Evolutionary conservation across 1,140 invertebrate species (phyloP), one percentile per base, ranked within the genome.

Genomic region (Zaprionus ghesquierei): DNA sequence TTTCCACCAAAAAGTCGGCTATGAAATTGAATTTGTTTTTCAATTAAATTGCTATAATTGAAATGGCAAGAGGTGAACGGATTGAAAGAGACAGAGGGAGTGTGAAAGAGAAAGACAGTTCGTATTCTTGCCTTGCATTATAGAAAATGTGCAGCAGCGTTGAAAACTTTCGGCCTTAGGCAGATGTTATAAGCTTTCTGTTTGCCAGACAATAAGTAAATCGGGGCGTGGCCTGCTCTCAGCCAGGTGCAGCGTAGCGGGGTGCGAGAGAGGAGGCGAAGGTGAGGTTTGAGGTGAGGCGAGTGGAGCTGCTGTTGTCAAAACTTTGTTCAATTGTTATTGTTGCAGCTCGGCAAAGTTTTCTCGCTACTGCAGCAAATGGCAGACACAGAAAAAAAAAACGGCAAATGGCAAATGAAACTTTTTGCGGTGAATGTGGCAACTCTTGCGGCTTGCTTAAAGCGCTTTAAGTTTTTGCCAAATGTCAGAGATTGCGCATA

Each of bases 291-390:
- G n/a, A n/a, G 35, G 9, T 29, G 18, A 4, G 20, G 13, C 23
- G 25, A n/a, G 51, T 12, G 33, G 23, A 13, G 35, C 25, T 15
- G 25, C 38, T 50, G 35, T 68, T 56, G 55, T 87, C 68, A 82
- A 82, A 86, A 82, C 84, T 86, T 85, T 79, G 69, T 49, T 64
- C 62, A 69, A 87, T 53, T 79, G 82, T 82, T 86, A 86, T 87
- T 86, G 71, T 87, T 87, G 82, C 82, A 76, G 35, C 51, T 50
- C 55, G 49, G 25, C 53, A 74, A 80, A 80, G 62, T 58, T 82
- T 76, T 62, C 50, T 35, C 53, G 50, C 60, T n/a, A 46, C 35
- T 49, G 51, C 69, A 54, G 38, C 50, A 51, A 46, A 51, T 10
- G 31, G 44, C 22, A 33, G 31, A 15, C 31, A n/a, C n/a, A n/a